phyloP scores from a whole-genome alignment of 2,797 vertebrate species.

The Onychomys torridus region DNA sequence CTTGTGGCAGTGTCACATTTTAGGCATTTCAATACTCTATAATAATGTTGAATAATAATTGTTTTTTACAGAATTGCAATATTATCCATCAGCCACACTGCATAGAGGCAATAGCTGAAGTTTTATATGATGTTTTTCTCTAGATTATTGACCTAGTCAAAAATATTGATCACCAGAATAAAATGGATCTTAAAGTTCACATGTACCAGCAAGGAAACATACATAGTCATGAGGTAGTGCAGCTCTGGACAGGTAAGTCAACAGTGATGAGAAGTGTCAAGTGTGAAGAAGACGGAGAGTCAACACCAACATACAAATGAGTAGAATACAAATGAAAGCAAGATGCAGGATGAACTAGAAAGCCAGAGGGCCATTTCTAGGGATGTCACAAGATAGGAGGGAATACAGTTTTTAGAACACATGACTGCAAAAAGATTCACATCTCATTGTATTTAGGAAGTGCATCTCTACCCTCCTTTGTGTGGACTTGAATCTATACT shows the following conservation, averaged over 20 bases:
- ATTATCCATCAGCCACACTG: neutral
- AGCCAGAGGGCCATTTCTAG: neutral
- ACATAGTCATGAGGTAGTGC: neutral
- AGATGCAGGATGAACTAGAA: neutral
- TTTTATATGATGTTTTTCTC: neutral
- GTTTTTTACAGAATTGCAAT: slow-evolving; percentile 28
- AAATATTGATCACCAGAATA: neutral
- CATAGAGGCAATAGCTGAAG: neutral
- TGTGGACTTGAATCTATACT: neutral
- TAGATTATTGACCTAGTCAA: neutral
- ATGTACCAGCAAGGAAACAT: neutral
- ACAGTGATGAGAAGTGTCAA: neutral
- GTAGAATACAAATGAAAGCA: neutral
- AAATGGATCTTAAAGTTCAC: neutral
- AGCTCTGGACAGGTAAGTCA: neutral
- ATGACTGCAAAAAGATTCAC: neutral
- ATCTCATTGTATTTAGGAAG: neutral
- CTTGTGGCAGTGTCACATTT: neutral
- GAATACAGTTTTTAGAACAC: neutral
- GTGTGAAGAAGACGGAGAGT: neutral
- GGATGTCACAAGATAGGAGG: neutral
- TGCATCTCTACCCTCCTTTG: neutral
- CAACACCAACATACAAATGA: neutral
- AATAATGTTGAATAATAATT: slow-evolving; percentile 60
- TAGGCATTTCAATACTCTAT: slow-evolving; percentile 49